Conservation (phyloP, 1,140 invertebrate species). For the Lasioglossum baleicum region DNA sequence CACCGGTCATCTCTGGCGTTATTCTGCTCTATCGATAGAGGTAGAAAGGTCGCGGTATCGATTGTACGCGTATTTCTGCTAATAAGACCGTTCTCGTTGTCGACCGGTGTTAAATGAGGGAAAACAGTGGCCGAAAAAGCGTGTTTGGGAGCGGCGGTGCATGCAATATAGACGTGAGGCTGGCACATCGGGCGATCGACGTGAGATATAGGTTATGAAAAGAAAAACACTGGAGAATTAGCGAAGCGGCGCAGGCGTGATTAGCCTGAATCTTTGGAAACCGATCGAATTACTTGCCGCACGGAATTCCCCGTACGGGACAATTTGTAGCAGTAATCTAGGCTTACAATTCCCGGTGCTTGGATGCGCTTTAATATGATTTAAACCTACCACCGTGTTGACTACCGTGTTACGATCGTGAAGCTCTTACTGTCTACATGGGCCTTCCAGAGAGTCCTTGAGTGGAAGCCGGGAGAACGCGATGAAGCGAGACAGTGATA, state of each 20-base stretch:
- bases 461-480: conserved; percentile 13
- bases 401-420: conserved; percentile 62
- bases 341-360: conserved; percentile 50
- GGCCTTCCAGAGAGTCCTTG: conserved; percentile 54
- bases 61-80: not conserved
- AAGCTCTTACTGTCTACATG: conserved; percentile 24
- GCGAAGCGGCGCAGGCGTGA: not conserved
- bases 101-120: not conserved
- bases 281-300: conserved; percentile 50
- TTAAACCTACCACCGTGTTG: conserved; percentile 60
- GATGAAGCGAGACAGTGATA: conserved; percentile 28
- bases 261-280: conserved; percentile 29
- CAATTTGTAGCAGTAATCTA: conserved; percentile 53
- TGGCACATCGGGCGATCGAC: not conserved
- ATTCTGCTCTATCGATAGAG: conserved; percentile 36
- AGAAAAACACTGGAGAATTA: no score
- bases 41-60: not conserved
- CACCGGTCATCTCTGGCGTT: not conserved
- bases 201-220: no score
- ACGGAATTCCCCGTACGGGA: conserved; percentile 49
- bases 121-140: no score
- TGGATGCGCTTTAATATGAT: conserved; percentile 65
- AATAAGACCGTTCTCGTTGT: no score
- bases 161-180: no score
- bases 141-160: no score